Base-by-base conservation (phyloP, 2,888 invertebrate genomes). In the Parnassius glacialis region DNA sequence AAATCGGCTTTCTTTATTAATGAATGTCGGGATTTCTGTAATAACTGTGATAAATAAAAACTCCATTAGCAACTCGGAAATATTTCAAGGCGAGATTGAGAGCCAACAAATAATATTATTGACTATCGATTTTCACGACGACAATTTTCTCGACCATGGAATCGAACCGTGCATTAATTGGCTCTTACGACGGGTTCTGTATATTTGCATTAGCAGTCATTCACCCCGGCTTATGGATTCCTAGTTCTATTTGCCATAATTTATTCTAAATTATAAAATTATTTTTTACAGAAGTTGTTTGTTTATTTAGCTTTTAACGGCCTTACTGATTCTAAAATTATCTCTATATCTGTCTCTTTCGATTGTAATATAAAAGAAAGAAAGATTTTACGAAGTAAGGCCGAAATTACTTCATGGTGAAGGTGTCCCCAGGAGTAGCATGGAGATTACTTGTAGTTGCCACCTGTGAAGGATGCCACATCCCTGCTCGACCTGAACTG, bases 171-270 rank as follows among this genome's bases (percentile, higher is more conserved):
- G 72, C 74, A 78, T 79, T 81, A 80, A 82, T 80, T 79, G 76
- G 69, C 70, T 48, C 41, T 57, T 53, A 20, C 59, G 75, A 79
- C 79, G 73, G 76, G 83, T 80, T 79, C 76, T 70, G 70, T 69
- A 72, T 75, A 83, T 85, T 84, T 82, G 80, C 85, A 84, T 84
- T 75, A 69, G 69, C 73, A 78, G 82, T 76, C 82, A 71, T 83
- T 84, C 80, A 84, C 80, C 84, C 74, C 76, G 70, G 70, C 62
- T 64, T 52, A 64, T 62, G 59, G 57, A 58, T 50, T 55, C 53
- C 56, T 55, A 58, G 11, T n/a, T 48, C 43, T 48, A 48, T 12
- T 45, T 42, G 7, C 45, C 41, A 59, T n/a, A 44, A 53, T 55
- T 57, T 57, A 34, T 43, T 54, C 41, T 48, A 42, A 47, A 48